Conservation (phyloP, 2,797 vertebrate species). For the Pempheris klunzingeri region DNA sequence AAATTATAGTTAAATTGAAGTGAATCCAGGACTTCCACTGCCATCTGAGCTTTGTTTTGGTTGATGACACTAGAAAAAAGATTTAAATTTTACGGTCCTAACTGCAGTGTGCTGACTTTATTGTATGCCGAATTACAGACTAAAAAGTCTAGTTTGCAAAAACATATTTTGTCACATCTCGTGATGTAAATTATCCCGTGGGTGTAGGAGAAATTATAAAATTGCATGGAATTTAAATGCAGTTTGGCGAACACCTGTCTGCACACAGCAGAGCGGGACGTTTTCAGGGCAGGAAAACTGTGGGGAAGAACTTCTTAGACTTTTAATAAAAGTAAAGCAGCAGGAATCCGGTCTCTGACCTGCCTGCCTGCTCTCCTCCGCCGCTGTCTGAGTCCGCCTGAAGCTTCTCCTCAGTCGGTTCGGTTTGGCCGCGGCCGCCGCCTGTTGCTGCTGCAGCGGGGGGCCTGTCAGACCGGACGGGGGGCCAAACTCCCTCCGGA, state of each 20-base stretch:
- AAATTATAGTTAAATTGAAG: background rate
- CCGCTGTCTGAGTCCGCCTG: slow-evolving; percentile 45
- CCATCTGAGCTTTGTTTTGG: background rate
- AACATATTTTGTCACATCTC: rapidly evolving
- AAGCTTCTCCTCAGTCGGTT: slow-evolving; percentile 77
- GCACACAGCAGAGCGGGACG: background rate
- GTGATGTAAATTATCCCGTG: rapidly evolving
- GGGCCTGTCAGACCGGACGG: background rate
- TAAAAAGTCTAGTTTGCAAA: background rate
- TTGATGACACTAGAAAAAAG: background rate
- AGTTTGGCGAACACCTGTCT: background rate
- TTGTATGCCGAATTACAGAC: background rate
- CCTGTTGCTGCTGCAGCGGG: slow-evolving; percentile 8
- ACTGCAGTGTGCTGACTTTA: rapidly evolving
- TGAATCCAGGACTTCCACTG: background rate
- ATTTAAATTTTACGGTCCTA: no score
- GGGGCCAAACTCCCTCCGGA: background rate
- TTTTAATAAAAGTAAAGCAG: rapidly evolving
- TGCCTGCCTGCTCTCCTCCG: background rate
- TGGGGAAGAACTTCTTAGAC: background rate
- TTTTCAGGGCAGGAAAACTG: background rate
- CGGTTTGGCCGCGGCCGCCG: background rate
- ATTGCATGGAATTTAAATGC: rapidly evolving
- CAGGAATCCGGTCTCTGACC: slow-evolving; percentile 31
- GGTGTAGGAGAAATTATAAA: rapidly evolving